Conservation (phyloP, 2,888 invertebrate genomes). For the Apamea crenata region DNA sequence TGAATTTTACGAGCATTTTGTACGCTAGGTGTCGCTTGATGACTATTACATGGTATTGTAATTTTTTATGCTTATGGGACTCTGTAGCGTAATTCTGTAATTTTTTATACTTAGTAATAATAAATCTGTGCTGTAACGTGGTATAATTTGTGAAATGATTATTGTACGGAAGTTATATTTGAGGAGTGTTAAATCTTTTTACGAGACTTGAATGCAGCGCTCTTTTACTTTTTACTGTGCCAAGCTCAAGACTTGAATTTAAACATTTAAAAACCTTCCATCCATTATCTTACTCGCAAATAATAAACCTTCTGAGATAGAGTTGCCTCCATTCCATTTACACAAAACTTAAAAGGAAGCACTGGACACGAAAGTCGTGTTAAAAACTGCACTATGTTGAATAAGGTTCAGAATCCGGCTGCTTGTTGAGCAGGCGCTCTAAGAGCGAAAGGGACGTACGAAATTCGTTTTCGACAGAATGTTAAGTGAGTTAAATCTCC, state of each 20-base stretch:
- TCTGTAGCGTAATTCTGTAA: constrained; percentile 33
- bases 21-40: constrained; percentile 45
- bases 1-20: constrained; percentile 55
- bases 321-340: constrained; percentile 35
- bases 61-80: constrained; percentile 48
- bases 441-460: constrained; percentile 74
- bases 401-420: constrained; percentile 47
- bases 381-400: constrained; percentile 50
- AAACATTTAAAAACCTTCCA: constrained; percentile 14
- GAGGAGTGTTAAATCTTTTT: constrained; percentile 2
- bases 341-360: constrained; percentile 37
- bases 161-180: constrained; percentile 24
- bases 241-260: constrained; percentile 10
- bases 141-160: constrained; percentile 27
- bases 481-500: constrained; percentile 88
- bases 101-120: constrained; percentile 47
- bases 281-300: constrained; percentile 25
- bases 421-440: constrained; percentile 46
- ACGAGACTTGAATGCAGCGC: not conserved
- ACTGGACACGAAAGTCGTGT: constrained; percentile 35
- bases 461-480: constrained; percentile 84
- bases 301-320: constrained; percentile 22
- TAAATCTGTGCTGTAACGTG: constrained; percentile 6
- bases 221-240: not conserved
- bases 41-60: constrained; percentile 47